phyloP scores from a whole-genome alignment of 1,140 invertebrate species.

The Bombus consobrinus region DNA sequence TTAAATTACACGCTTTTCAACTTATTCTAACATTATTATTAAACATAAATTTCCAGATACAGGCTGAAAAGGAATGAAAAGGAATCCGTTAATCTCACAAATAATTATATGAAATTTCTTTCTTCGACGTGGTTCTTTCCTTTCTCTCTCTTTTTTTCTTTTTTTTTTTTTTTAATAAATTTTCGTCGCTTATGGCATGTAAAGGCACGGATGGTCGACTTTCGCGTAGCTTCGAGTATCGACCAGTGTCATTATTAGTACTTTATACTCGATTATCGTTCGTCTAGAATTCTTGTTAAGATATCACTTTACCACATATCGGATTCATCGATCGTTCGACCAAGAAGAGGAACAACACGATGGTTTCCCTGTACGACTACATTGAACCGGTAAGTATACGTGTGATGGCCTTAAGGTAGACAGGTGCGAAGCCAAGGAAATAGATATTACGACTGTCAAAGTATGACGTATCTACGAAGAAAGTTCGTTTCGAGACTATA shows the following conservation, averaged over 20 bases:
- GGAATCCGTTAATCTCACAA: neutral
- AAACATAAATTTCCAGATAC: neutral
- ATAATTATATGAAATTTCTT: neutral
- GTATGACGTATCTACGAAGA: constrained; percentile 38
- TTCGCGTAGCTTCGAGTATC: neutral
- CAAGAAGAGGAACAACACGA: constrained; percentile 2
- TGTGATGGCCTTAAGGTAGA: constrained; percentile 56
- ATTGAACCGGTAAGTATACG: neutral
- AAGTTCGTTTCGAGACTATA: constrained; percentile 21
- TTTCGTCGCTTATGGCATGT: neutral
- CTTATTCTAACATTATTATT: neutral
- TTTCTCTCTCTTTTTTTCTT: too few species aligned
- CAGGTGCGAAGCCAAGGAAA: constrained; percentile 58
- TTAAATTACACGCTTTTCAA: constrained; percentile 32
- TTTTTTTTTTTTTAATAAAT: neutral
- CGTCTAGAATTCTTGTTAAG: neutral
- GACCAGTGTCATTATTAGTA: neutral
- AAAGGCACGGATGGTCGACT: neutral
- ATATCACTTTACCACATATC: constrained; percentile 27
- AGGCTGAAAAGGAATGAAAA: too few species aligned
- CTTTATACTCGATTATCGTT: constrained; percentile 6
- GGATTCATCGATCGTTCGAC: constrained; percentile 5
- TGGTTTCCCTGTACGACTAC: neutral
- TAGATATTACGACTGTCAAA: constrained; percentile 57
- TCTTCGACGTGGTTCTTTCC: neutral